A percentile compares a stretch with the other conserved stretches of the same genome.
Conservation (phyloP, 2,888 invertebrate genomes). For the Salticus scenicus region DNA sequence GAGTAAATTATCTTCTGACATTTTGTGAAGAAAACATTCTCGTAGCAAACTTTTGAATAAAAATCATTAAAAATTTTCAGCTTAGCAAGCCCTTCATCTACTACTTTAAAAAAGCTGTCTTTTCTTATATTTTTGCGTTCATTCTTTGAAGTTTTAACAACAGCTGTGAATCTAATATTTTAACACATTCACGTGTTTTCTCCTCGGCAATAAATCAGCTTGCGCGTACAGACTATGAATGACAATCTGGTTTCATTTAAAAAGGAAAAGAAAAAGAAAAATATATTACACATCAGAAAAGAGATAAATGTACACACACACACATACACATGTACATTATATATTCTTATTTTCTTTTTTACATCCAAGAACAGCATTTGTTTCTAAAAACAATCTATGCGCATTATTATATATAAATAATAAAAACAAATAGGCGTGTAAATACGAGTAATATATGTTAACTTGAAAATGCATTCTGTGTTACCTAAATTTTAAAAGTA, state of each 20-base stretch:
- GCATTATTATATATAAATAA: too few species aligned
- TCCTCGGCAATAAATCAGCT: conserved; percentile 28
- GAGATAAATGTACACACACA: too few species aligned
- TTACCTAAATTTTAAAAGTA: too few species aligned
- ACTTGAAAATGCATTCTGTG: too few species aligned
- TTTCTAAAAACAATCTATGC: too few species aligned
- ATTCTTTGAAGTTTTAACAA: conserved; percentile 40
- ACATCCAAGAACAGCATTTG: too few species aligned
- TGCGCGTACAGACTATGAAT: conserved; percentile 37
- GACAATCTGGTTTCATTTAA: conserved; percentile 29
- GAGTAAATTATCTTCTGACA: background rate
- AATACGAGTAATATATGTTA: too few species aligned
- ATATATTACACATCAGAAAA: background rate
- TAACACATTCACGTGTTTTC: conserved; percentile 60
- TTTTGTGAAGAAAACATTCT: conserved; percentile 1
- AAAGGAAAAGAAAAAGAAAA: background rate
- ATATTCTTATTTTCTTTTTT: too few species aligned
- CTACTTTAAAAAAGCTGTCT: conserved; percentile 38
- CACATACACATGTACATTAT: too few species aligned
- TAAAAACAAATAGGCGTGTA: too few species aligned
- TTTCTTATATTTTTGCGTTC: conserved; percentile 30
- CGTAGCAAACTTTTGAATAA: background rate
- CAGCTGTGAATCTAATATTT: conserved; percentile 52
- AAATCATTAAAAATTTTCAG: background rate
- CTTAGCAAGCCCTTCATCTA: background rate